Percentiles rank a stretch among this genome's conserved stretches.
These are phyloP conservation scores for Cuniculus paca DNA, from an alignment of 2,797 vertebrate species.

Conservation along the genomic window DNA sequence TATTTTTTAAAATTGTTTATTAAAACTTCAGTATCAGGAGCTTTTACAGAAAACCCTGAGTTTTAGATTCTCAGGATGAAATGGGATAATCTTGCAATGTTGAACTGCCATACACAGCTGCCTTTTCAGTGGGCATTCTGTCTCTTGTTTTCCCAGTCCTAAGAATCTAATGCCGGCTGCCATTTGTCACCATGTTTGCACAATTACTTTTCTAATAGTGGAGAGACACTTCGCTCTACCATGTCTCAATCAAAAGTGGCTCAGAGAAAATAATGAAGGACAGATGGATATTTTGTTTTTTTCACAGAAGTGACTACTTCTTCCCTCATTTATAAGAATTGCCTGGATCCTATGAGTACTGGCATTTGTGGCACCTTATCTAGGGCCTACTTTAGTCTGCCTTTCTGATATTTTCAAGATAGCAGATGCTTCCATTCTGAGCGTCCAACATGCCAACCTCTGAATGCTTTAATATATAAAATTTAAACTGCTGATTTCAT, in stretches of 20 bases:
- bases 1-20: background rate
- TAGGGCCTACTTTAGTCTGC: background rate
- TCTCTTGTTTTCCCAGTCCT: background rate
- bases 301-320: background rate
- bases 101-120: background rate
- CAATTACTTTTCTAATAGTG: constrained; percentile 44
- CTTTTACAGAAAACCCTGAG: background rate
- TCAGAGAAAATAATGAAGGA: background rate
- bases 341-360: background rate
- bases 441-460: background rate
- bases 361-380: background rate
- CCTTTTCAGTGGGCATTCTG: background rate
- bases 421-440: background rate
- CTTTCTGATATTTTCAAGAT: background rate
- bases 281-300: background rate
- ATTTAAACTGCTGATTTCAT: background rate
- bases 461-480: background rate
- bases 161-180: background rate
- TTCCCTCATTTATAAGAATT: background rate
- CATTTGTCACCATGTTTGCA: background rate
- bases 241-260: background rate
- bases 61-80: background rate
- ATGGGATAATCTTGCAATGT: background rate
- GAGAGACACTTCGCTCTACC: background rate
- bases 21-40: background rate